Evolutionary conservation across 1,140 invertebrate genomes (phyloP), one percentile per base, ranked within the genome.

Genomic region (Matsumurasca onukii): DNA sequence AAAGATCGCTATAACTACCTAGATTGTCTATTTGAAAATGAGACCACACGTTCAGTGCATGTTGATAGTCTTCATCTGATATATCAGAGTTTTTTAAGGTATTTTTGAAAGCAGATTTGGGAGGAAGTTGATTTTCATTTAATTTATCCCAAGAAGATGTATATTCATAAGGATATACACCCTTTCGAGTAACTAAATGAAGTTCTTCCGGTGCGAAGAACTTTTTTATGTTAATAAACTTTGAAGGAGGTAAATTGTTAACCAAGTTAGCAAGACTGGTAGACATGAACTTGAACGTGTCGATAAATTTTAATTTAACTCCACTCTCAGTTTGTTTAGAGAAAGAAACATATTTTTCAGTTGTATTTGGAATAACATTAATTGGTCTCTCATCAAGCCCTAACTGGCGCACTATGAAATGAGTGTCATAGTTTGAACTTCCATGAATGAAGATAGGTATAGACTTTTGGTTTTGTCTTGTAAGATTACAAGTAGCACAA

Each of bases 11-110:
- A 67, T 77, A 77, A 57, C 76, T 69, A 31, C 75, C 75, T 66
- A 76, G 62, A 24, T 66, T 75, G 70, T 75, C 45, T 29, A 75
- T 73, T 39, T 73, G 45, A 72, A 84, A 84, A 51, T 31, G 70
- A 27, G 76, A 59, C 80, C 81, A 83, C 25, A 83, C 75, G 5
- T 76, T 75, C 70, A 73, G 30, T 5, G 79, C 81, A 76, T 81
- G 78, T n/a, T 68, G 5, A 76, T 82, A 83, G 34, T 82, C 76
- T 29, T 75, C 70, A 22, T 72, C 70, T 27, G 52, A 66, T 59
- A 80, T 76, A 29, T 72, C 24, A n/a, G 62, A 31, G 55, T 77
- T 49, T 22, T 63, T 74, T 65, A 82, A 64, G 31, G 61, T 73
- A 69, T 71, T 80, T 67, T 75, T 79, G 64, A 72, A 72, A 17